A percentile compares a stretch with the other conserved stretches of the same genome.
Conservation (phyloP, 2,113 vertebrate species). For the Drymodes brunneopygia region DNA sequence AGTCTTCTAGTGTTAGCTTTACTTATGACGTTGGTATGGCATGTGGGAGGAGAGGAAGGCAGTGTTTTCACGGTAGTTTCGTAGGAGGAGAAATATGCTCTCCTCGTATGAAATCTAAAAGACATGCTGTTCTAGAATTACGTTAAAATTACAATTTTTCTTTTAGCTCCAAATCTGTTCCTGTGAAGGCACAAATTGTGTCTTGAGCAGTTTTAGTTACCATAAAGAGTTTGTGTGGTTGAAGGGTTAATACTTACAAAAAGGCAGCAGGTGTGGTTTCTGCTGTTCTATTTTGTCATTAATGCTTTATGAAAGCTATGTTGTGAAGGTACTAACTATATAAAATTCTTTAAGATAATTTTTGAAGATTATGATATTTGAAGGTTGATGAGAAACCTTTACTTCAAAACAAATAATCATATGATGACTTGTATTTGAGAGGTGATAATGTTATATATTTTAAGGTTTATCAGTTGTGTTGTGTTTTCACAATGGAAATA, state of each 20-base stretch:
- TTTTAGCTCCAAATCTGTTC: not conserved
- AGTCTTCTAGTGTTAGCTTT: not conserved
- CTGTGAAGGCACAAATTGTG: not conserved
- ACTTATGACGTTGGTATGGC: conserved; percentile 1
- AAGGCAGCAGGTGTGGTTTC: not conserved
- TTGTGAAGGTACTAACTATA: not conserved
- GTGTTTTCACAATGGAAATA: not conserved
- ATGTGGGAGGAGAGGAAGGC: conserved; percentile 44
- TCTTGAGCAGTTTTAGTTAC: not conserved
- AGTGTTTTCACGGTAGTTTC: not conserved
- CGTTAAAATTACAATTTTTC: conserved; percentile 17
- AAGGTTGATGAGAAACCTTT: not conserved
- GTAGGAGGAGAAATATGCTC: conserved; percentile 49
- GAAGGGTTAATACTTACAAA: not conserved
- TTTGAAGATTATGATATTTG: not conserved
- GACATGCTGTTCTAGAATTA: conserved; percentile 29
- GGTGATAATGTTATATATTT: not conserved
- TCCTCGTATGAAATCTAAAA: conserved; percentile 10
- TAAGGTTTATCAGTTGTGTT: not conserved
- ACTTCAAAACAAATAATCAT: not conserved
- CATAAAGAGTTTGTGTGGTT: not conserved
- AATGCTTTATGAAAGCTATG: not conserved
- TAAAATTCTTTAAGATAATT: not conserved
- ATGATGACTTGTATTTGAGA: not conserved
- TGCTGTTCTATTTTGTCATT: not conserved